Evolutionary conservation across 1,140 invertebrate genomes (phyloP), one percentile per base, ranked within the genome.

Genomic region (Aphaenogaster floridana): DNA sequence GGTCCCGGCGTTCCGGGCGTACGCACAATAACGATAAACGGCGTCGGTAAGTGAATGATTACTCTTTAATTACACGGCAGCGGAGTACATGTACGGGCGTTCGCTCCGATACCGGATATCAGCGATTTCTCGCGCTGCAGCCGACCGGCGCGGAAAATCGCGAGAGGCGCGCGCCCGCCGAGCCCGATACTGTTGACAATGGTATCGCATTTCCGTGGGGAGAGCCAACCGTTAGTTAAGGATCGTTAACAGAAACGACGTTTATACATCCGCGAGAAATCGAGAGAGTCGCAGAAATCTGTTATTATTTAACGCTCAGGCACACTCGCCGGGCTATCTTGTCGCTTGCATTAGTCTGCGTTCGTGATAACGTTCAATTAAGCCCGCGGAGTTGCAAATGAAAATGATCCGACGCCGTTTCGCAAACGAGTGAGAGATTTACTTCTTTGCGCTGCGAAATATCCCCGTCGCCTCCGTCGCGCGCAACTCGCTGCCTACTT

Each of bases 21-120:
- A 84, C 11, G 34, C 28, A 21, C 28, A 39, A 42, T 21, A 68
- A 72, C 52, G 28, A 78, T 54, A 86, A 72, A 6, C 69, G 15
- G n/a, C 57, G 66, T 36, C n/a, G 50, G 59, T 90, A 84, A 90
- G 50, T 86, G 72, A 88, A 63, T 79, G 77, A 90, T 91, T 88
- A 81, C 63, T 76, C 64, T 86, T 90, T 90, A 88, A 91, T 91
- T 91, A 77, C 78, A 84, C 63, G 50, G 54, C n/a, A 34, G 54
- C 45, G 6, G 34, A 50, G 34, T n/a, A 7, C 7, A 50, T 7
- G 50, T 52, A 50, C 7, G 28, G 28, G 63, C 39, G 80, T 15
- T 88, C 69, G 76, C 52, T 34, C 74, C 36, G 88, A 74, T 77
- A 83, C 78, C 89, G 88, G 89, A 89, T 89, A 89, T 76, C 64